Percentiles rank a stretch among this genome's conserved stretches.
Conservation (phyloP, 2,797 vertebrate species). For the Oreonectes daqikongensis region DNA sequence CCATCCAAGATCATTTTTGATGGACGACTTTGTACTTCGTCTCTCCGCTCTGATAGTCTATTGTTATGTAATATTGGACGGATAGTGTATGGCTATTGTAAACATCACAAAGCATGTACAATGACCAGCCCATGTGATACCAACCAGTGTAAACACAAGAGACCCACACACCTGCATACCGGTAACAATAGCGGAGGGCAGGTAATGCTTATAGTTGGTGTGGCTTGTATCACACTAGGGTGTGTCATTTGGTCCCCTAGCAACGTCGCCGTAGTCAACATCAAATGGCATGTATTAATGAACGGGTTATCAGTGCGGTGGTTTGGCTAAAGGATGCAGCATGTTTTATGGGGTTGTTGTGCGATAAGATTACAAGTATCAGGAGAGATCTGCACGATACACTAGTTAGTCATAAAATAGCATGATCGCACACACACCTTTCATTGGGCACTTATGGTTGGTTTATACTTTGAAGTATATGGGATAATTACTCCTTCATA, state of each 20-base stretch:
- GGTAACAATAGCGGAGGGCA: slow-evolving; percentile 20
- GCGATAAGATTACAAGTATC: slow-evolving; percentile 33
- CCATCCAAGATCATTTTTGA: neutral
- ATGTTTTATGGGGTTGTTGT: slow-evolving; percentile 17
- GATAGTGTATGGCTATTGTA: neutral
- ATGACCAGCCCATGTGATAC: slow-evolving; percentile 14
- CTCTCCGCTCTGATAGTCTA: neutral
- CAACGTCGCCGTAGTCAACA: slow-evolving; percentile 43
- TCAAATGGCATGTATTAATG: slow-evolving; percentile 14
- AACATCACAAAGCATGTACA: slow-evolving; percentile 29
- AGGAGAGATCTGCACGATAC: slow-evolving; percentile 5
- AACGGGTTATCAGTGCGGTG: slow-evolving; percentile 13
- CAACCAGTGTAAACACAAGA: slow-evolving; percentile 23
- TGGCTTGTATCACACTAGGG: slow-evolving; percentile 26
- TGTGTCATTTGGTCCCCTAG: slow-evolving; percentile 49
- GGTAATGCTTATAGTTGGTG: slow-evolving; percentile 32
- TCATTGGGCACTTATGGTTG: neutral
- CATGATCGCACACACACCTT: slow-evolving; percentile 17
- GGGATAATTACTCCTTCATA: neutral
- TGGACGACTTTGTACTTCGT: neutral
- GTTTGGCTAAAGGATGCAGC: neutral
- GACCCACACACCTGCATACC: slow-evolving; percentile 21
- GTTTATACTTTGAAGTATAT: neutral
- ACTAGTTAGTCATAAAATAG: neutral
- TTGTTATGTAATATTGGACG: slow-evolving; percentile 4